phyloP scores from a whole-genome alignment of 2,113 vertebrate genomes.

The Colaptes auratus region DNA sequence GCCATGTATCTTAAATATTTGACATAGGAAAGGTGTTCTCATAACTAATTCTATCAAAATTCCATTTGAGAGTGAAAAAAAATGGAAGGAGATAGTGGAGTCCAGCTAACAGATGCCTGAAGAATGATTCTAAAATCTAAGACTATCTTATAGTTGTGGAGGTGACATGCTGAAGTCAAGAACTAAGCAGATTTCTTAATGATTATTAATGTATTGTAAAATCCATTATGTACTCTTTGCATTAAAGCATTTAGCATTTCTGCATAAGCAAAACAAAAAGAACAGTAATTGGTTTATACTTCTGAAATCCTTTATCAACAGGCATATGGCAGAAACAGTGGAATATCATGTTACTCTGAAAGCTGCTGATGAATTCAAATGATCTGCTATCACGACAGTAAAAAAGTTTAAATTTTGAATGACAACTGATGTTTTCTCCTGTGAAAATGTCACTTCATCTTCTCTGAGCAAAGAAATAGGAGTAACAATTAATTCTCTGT shows the following conservation, averaged over 20 bases:
- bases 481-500: constrained; percentile 12
- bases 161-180: constrained; percentile 2
- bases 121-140: constrained; percentile 11
- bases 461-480: constrained; percentile 8
- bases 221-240: constrained; percentile 22
- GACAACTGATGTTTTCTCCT: constrained; percentile 49
- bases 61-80: constrained; percentile 28
- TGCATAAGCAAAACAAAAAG: constrained; percentile 58
- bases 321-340: constrained; percentile 20
- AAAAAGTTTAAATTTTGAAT: constrained; percentile 61
- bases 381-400: constrained; percentile 37
- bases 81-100: neutral
- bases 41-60: neutral
- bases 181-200: constrained; percentile 48
- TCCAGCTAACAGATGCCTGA: constrained; percentile 1
- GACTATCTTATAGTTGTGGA: neutral
- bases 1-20: neutral
- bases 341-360: constrained; percentile 58
- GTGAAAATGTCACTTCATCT: constrained; percentile 21
- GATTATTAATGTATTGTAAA: constrained; percentile 31
- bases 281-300: constrained; percentile 50
- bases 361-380: constrained; percentile 43
- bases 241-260: constrained; percentile 28
- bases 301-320: constrained; percentile 58
- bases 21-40: neutral